phyloP scores from a whole-genome alignment of 2,113 vertebrate species.

The Galemys pyrenaicus region DNA sequence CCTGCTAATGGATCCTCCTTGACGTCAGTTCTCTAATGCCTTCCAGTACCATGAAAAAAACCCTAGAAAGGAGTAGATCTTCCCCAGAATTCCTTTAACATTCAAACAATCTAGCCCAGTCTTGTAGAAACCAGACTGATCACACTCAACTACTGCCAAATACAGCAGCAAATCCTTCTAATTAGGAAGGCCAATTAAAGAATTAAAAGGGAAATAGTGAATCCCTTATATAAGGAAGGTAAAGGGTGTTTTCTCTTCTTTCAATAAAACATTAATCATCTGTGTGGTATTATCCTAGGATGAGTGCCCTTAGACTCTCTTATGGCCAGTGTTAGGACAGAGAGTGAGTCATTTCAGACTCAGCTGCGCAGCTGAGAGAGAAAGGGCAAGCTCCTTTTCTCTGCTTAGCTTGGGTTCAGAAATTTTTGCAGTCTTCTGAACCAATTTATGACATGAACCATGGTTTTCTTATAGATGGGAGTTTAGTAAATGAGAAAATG shows the following conservation, averaged over 20 bases:
- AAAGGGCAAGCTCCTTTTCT: neutral
- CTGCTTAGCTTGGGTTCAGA: neutral
- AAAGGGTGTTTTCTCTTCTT: slow-evolving; percentile 74
- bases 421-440: neutral
- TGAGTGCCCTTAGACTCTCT: slow-evolving; percentile 60
- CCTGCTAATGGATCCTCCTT: slow-evolving; percentile 36
- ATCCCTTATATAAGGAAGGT: slow-evolving; percentile 66
- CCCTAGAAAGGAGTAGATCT: slow-evolving; percentile 63
- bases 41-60: slow-evolving; percentile 50
- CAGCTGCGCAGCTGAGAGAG: neutral
- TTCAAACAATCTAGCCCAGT: slow-evolving; percentile 71
- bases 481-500: neutral
- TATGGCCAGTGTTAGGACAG: neutral
- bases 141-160: slow-evolving; percentile 71
- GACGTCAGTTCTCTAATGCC: slow-evolving; percentile 63
- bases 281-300: slow-evolving; percentile 75
- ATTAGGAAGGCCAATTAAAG: slow-evolving; percentile 83
- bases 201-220: slow-evolving; percentile 80
- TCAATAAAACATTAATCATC: slow-evolving; percentile 76
- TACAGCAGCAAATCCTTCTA: slow-evolving; percentile 76
- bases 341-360: slow-evolving; percentile 59
- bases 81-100: slow-evolving; percentile 69
- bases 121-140: slow-evolving; percentile 72
- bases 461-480: neutral
- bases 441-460: neutral